Evolutionary conservation across 2,888 invertebrate genomes (phyloP), one percentile per base, ranked within the genome.

Genomic region (Lypha dubia): DNA sequence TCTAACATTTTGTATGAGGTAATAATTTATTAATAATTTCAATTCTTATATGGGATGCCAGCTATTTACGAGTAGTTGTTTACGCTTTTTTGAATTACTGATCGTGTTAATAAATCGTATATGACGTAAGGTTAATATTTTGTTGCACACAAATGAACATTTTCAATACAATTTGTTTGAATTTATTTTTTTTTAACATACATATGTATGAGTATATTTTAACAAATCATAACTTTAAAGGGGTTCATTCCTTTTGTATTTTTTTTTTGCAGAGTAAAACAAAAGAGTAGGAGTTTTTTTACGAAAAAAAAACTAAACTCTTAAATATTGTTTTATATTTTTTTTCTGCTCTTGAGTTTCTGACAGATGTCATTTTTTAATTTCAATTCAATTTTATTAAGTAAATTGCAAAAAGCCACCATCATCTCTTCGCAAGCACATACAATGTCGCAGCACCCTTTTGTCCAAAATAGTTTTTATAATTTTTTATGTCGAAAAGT

Each of bases 11-110:
- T 17, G 49, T 65, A 70, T 84, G 84, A 84, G 77, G 63, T 81
- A 84, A 84, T 84, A 74, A 65, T 84, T 81, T 77, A 81, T 74
- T 63, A 81, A 74, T 84, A 79, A 67, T 76, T 68, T 53, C 22
- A 51, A 62, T 20, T 68, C 51, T 51, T 70, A 62, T 65, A 58
- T 79, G 65, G n/a, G 63, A 44, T 58, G 56, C 35, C 58, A 79
- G 67, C 56, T 17, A n/a, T n/a, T n/a, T n/a, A n/a, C n/a, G n/a
- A n/a, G n/a, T n/a, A 82, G 62, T 81, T 74, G 74, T 56, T 75
- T 15, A 75, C n/a, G n/a, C n/a, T 46, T 35, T 70, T 38, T 81
- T 76, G 56, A 71, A 56, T 82, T 63, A 71, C n/a, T 70, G 70
- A 67, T 80, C 60, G 24, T 74, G 73, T 73, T 67, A 51, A 41